These are phyloP conservation scores for Eristalis intricaria DNA, from an alignment of 2,888 invertebrate genomes.

Conservation along the genomic window DNA sequence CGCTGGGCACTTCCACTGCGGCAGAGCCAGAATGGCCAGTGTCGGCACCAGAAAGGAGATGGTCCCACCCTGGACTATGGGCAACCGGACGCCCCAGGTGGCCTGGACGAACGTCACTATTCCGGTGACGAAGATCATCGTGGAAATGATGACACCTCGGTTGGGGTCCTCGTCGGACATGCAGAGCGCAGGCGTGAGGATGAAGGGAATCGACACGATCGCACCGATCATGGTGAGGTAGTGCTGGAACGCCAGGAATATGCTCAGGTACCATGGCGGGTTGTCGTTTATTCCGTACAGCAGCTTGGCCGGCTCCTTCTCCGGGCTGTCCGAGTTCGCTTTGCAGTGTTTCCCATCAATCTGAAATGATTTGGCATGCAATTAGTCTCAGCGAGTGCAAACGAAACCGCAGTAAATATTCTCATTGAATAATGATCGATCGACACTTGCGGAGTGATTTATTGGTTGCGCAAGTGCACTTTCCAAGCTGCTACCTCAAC, in stretches of 20 bases:
- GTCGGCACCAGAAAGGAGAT: constrained; percentile 91
- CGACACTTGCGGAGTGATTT: background rate
- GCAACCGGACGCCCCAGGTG: constrained; percentile 88
- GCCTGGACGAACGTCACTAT: constrained; percentile 88
- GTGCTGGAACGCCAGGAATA: constrained; percentile 92
- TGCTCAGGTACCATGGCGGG: constrained; percentile 92
- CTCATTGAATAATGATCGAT: background rate
- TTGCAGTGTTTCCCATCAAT: constrained; percentile 46
- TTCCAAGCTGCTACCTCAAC: background rate
- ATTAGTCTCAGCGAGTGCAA: background rate
- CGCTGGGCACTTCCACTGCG: constrained; percentile 87
- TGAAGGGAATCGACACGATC: constrained; percentile 91
- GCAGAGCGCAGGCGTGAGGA: constrained; percentile 90
- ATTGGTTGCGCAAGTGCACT: background rate
- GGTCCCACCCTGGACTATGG: constrained; percentile 90
- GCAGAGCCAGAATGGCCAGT: constrained; percentile 87
- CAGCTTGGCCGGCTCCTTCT: constrained; percentile 74
- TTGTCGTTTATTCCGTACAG: constrained; percentile 89
- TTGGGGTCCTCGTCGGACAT: constrained; percentile 89
- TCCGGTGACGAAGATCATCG: constrained; percentile 92
- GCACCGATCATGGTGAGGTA: constrained; percentile 93
- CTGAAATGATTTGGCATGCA: constrained; percentile 16
- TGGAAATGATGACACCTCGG: constrained; percentile 89
- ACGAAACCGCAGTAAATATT: background rate
- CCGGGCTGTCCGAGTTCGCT: background rate